Conservation (phyloP, 2,888 invertebrate species). For the Phasia obesa region DNA sequence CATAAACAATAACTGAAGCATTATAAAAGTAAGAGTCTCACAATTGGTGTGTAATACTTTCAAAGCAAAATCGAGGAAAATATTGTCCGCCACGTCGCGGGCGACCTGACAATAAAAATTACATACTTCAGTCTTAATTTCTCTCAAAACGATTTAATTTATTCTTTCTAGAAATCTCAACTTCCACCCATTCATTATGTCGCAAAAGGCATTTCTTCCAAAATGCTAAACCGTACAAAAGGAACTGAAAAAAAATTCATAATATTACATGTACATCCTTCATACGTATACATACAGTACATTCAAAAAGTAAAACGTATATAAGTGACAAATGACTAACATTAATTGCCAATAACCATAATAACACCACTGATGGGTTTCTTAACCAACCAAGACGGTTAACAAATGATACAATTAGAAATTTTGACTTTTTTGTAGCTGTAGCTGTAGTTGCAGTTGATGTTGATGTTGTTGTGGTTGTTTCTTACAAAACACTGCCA, state of each 20-base stretch:
- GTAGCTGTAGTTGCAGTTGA: constrained; percentile 11
- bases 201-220: constrained; percentile 16
- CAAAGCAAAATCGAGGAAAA: too few species aligned
- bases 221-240: too few species aligned
- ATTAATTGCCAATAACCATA: constrained; percentile 70
- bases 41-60: too few species aligned
- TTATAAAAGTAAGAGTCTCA: too few species aligned
- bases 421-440: constrained; percentile 36
- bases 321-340: constrained; percentile 70
- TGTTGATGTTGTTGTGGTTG: constrained; percentile 13
- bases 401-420: constrained; percentile 70
- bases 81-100: too few species aligned
- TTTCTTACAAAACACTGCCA: constrained; percentile 40
- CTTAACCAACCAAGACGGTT: constrained; percentile 64
- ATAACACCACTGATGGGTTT: constrained; percentile 66
- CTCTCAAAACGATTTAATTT: constrained; percentile 37
- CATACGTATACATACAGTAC: constrained; percentile 29
- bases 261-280: too few species aligned
- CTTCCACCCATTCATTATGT: constrained; percentile 48
- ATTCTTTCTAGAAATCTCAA: constrained; percentile 47
- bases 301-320: constrained; percentile 47
- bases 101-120: constrained; percentile 5
- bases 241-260: too few species aligned
- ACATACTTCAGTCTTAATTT: constrained; percentile 48
- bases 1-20: too few species aligned